Percentiles rank a stretch among this genome's conserved stretches.
Conservation (phyloP, 2,113 vertebrate genomes). For the Dromaius novaehollandiae region DNA sequence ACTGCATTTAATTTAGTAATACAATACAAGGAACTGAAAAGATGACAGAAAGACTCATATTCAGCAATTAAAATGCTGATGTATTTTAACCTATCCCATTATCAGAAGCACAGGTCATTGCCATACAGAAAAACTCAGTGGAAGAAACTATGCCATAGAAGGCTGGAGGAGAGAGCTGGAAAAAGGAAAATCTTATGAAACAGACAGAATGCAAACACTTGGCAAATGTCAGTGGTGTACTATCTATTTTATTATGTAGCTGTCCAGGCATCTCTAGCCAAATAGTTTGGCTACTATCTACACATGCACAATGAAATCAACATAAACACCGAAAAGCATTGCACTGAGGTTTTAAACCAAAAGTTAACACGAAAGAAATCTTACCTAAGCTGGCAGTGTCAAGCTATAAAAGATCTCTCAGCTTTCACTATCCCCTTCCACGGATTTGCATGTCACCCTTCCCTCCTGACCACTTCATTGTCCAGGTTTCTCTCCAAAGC, state of each 20-base stretch:
- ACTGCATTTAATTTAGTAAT: not conserved
- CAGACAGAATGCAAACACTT: conserved; percentile 8
- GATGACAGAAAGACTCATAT: not conserved
- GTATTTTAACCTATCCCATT: not conserved
- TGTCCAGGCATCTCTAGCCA: not conserved
- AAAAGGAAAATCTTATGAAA: not conserved
- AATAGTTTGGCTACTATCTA: not conserved
- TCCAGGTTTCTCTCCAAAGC: not conserved
- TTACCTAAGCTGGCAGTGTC: not conserved
- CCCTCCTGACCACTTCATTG: not conserved
- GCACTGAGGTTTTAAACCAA: not conserved
- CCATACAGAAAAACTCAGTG: not conserved
- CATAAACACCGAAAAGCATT: not conserved
- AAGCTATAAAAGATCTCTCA: not conserved
- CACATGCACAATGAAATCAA: not conserved
- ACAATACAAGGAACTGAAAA: not conserved
- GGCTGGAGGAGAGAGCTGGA: not conserved
- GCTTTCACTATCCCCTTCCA: not conserved
- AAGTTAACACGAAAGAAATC: not conserved
- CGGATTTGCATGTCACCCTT: not conserved
- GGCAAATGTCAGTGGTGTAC: not conserved
- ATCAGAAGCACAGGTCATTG: not conserved
- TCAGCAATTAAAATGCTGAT: not conserved
- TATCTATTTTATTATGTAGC: not conserved
- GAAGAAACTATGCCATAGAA: not conserved